Percentiles rank a stretch among this genome's conserved stretches.
phyloP scores from a whole-genome alignment of 2,113 vertebrate species.

The Rhinolophus sinicus region DNA sequence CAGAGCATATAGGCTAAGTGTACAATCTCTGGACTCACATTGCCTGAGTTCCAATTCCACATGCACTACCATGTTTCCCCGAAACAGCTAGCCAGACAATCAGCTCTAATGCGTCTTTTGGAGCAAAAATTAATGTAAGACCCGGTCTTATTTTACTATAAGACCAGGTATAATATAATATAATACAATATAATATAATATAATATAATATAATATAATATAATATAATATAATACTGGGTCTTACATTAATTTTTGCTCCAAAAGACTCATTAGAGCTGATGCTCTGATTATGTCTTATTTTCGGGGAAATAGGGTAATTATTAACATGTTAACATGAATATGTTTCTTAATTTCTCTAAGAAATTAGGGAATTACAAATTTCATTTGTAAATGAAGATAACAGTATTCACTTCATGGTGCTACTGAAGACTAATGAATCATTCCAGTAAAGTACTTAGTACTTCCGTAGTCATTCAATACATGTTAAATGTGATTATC shows the following conservation, averaged over 20 bases:
- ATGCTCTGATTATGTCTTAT: too few species aligned
- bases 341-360: not conserved
- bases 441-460: slow-evolving; percentile 27
- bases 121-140: too few species aligned
- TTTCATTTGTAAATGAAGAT: not conserved
- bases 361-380: too few species aligned
- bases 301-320: not conserved
- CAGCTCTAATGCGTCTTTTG: too few species aligned
- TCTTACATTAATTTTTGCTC: too few species aligned
- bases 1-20: not conserved
- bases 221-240: too few species aligned
- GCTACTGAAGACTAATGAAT: slow-evolving; percentile 19
- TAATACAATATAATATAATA: too few species aligned
- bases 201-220: too few species aligned
- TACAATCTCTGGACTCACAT: not conserved
- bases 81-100: too few species aligned
- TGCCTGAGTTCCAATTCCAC: not conserved
- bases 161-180: too few species aligned
- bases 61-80: not conserved
- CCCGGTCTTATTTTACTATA: too few species aligned
- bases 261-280: too few species aligned
- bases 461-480: not conserved
- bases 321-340: not conserved
- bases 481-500: slow-evolving; percentile 14
- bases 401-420: not conserved